A percentile compares a stretch with the other conserved stretches of the same genome.
Conservation (phyloP, 1,140 invertebrate species). For the Apis dorsata region DNA sequence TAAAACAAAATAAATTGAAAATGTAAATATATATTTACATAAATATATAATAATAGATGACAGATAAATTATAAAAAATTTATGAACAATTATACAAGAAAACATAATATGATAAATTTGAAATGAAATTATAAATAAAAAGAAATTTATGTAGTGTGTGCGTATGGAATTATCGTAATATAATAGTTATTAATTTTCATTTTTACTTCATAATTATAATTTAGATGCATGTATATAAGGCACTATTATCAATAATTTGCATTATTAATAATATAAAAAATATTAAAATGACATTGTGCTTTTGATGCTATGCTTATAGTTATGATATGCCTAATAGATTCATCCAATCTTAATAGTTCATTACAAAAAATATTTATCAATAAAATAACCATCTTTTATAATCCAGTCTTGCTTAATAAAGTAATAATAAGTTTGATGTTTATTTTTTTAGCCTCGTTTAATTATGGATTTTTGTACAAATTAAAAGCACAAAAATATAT, state of each 20-base stretch:
- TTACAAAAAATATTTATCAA: slow-evolving; percentile 3
- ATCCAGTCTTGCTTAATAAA: slow-evolving; percentile 13
- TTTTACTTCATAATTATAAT: slow-evolving; percentile 13
- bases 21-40: slow-evolving; percentile 53
- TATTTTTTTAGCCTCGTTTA: slow-evolving; percentile 11
- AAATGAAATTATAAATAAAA: slow-evolving; percentile 10
- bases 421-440: not conserved
- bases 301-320: slow-evolving; percentile 11
- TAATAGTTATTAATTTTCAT: slow-evolving; percentile 20
- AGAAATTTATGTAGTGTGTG: not conserved
- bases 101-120: slow-evolving; percentile 34
- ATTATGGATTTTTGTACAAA: not conserved
- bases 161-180: slow-evolving; percentile 29
- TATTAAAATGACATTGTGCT: slow-evolving; percentile 38
- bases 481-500: not conserved
- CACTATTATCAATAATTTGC: slow-evolving; percentile 52
- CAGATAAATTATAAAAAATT: slow-evolving; percentile 48
- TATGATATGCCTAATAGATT: slow-evolving; percentile 45
- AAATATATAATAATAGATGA: slow-evolving; percentile 1
- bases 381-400: slow-evolving; percentile 1
- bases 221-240: slow-evolving; percentile 51
- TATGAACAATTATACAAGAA: slow-evolving; percentile 52
- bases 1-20: slow-evolving; percentile 16
- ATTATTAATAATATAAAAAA: slow-evolving; percentile 35
- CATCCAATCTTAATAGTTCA: slow-evolving; percentile 25